These are phyloP conservation scores for Egretta garzetta DNA, from an alignment of 2,113 vertebrate genomes.

Conservation along the genomic window DNA sequence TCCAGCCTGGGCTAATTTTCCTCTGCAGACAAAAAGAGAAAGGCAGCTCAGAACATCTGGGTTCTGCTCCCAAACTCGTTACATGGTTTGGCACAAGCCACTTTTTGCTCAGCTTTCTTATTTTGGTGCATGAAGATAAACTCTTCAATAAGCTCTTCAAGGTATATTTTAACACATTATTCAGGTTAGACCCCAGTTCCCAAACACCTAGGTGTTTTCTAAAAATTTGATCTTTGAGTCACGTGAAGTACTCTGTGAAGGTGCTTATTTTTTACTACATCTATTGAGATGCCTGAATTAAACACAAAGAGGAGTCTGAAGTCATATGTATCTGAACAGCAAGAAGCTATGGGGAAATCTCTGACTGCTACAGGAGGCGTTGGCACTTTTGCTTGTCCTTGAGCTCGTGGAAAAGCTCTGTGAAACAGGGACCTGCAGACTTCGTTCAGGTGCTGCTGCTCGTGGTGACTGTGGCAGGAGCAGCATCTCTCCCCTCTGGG, in stretches of 20 bases:
- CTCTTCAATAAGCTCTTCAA: neutral
- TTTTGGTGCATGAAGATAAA: neutral
- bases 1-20: neutral
- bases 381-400: neutral
- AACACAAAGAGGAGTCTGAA: neutral
- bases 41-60: neutral
- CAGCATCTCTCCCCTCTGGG: neutral
- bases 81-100: neutral
- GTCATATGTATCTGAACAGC: neutral
- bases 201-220: neutral
- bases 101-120: neutral
- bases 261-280: neutral
- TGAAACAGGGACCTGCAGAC: neutral
- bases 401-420: neutral
- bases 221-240: neutral
- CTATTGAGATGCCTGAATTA: neutral
- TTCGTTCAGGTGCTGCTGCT: neutral
- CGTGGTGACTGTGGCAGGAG: accelerated
- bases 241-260: neutral
- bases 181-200: neutral
- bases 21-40: neutral
- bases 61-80: neutral
- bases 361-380: neutral
- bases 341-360: neutral
- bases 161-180: neutral